Evolutionary conservation across 2,113 vertebrate species (phyloP).

Genomic region (Choloepus hoffmanni): DNA sequence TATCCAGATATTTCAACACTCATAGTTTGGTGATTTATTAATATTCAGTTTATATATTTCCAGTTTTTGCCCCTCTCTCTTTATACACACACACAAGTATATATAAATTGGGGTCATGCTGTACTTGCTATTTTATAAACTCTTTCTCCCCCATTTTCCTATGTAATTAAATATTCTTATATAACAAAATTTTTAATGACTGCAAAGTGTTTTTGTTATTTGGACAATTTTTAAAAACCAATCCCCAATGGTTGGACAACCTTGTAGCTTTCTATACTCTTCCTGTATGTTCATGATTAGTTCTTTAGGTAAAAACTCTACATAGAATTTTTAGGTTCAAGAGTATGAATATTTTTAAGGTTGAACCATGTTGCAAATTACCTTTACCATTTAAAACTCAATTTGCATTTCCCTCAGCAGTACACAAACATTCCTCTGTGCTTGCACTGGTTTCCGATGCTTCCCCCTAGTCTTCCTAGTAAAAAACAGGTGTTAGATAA

Average conservation of each 20-base stretch:
- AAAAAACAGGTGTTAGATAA: background rate
- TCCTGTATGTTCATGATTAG: background rate
- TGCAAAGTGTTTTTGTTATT: background rate
- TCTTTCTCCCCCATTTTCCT: background rate
- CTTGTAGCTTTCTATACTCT: background rate
- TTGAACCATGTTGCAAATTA: background rate
- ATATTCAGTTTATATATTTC: background rate
- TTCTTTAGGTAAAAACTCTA: constrained; percentile 5
- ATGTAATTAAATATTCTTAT: constrained; percentile 30
- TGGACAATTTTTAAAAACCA: background rate
- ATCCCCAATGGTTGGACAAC: background rate
- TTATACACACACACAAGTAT: no score
- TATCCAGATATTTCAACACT: background rate
- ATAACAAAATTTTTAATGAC: background rate
- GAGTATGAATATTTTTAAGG: background rate
- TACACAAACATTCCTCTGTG: background rate
- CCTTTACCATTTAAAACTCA: constrained; percentile 10
- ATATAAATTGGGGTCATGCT: background rate
- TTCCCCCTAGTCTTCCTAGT: background rate
- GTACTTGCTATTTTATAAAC: background rate
- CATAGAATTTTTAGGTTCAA: background rate
- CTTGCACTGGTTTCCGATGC: background rate
- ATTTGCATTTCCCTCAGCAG: background rate
- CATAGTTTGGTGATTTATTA: constrained; percentile 22
- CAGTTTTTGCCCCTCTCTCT: background rate